Evolutionary conservation across 2,888 invertebrate species (phyloP), one percentile per base, ranked within the genome.

Genomic region (Saturnia japonica): DNA sequence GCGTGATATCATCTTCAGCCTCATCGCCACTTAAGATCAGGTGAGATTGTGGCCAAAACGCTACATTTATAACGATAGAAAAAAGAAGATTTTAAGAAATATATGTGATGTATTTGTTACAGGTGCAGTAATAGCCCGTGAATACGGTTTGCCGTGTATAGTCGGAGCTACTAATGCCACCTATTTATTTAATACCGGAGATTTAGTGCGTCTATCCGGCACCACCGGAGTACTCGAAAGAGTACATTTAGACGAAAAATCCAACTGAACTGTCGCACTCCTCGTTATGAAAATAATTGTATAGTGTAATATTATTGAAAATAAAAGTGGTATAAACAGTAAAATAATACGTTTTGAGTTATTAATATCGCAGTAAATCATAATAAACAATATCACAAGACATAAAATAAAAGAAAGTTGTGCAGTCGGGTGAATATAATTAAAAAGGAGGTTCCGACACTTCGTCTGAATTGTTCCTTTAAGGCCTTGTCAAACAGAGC

Each of bases 41-140:
- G n/a, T n/a, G n/a, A n/a, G n/a, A n/a, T n/a, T n/a, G n/a, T n/a
- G n/a, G n/a, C n/a, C n/a, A n/a, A n/a, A n/a, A n/a, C n/a, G n/a
- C n/a, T n/a, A n/a, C n/a, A n/a, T n/a, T n/a, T 34, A 6, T 34
- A 34, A 34, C 6, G 6, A 34, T 4, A 34, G 6, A 34, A 34
- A 34, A 4, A 6, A 34, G 2, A 34, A 34, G 34, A 34, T 34
- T n/a, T 34, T 6, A 2, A 34, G 34, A n/a, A n/a, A n/a, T 34
- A 34, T 34, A 34, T 4, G 34, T 72, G 12, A 57, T n/a, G 19
- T 67, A 42, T 72, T 28, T 68, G 40, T 80, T 78, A 12, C 80
- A 97, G 96, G 97, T 68, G 97, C 97, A 51, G 97, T 97, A 0
- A 96, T 97, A 64, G 97, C 97, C 0, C 93, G 97, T 74, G 97